A percentile compares a stretch with the other conserved stretches of the same genome.
Evolutionary conservation across 2,888 invertebrate genomes (phyloP).

Genomic region (Campaea margaritaria): DNA sequence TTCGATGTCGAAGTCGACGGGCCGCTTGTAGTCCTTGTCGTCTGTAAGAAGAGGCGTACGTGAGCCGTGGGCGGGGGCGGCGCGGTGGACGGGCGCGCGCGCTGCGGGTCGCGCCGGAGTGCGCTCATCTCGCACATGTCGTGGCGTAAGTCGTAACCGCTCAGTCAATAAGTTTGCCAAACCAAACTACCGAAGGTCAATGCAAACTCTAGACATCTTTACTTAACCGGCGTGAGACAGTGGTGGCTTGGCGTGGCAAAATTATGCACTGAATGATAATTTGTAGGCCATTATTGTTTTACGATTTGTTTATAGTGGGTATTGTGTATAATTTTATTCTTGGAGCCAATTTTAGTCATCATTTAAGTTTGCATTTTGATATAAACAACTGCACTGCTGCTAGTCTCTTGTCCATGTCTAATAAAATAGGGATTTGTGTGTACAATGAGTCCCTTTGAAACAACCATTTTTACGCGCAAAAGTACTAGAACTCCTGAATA

Average conservation of each 20-base stretch:
- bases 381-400: neutral
- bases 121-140: slow-evolving; percentile 61
- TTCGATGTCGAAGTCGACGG: slow-evolving; percentile 94
- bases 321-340: neutral
- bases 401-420: neutral
- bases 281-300: slow-evolving; percentile 68
- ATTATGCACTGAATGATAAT: slow-evolving; percentile 72
- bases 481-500: too few species aligned
- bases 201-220: slow-evolving; percentile 73
- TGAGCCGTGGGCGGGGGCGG: slow-evolving; percentile 45
- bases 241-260: slow-evolving; percentile 50
- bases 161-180: slow-evolving; percentile 82
- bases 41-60: slow-evolving; percentile 84
- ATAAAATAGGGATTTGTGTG: too few species aligned
- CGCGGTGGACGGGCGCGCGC: slow-evolving; percentile 65
- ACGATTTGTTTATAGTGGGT: slow-evolving; percentile 54
- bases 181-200: slow-evolving; percentile 83
- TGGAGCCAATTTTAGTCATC: slow-evolving; percentile 17
- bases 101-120: slow-evolving; percentile 62
- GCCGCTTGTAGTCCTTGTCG: slow-evolving; percentile 91
- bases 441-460: too few species aligned
- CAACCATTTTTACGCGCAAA: too few species aligned
- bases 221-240: slow-evolving; percentile 66
- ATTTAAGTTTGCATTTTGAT: slow-evolving; percentile 14
- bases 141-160: slow-evolving; percentile 81